Conservation (phyloP, 2,888 invertebrate species). For the Periphyllus acericola region DNA sequence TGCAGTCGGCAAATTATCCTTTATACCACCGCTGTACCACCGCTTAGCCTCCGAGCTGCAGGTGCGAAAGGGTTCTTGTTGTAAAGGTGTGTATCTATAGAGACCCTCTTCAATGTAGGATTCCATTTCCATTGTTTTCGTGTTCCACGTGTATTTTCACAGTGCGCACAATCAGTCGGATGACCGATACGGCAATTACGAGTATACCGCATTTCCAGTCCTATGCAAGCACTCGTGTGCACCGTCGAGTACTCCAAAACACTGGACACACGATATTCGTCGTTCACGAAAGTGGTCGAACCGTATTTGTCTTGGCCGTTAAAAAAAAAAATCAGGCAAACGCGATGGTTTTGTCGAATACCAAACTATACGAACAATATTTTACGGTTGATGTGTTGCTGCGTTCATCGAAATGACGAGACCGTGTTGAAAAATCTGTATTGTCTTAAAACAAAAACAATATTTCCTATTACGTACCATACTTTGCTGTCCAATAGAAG, state of each 20-base stretch:
- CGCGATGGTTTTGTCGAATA: background rate
- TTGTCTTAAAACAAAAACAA: too few species aligned
- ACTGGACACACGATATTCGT: background rate
- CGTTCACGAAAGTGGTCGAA: background rate
- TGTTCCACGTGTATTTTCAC: background rate
- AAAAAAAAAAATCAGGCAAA: background rate
- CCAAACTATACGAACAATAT: too few species aligned
- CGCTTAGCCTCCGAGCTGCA: background rate
- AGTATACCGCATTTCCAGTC: constrained; percentile 12
- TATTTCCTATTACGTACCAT: too few species aligned
- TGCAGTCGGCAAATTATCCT: constrained; percentile 28
- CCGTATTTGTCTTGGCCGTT: background rate
- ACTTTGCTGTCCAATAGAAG: too few species aligned
- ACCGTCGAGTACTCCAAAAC: background rate
- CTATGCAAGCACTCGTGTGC: constrained; percentile 42
- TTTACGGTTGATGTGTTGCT: too few species aligned
- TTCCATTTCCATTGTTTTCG: constrained; percentile 33
- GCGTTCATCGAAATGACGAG: too few species aligned
- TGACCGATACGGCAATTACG: constrained; percentile 54
- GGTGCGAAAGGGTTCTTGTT: constrained; percentile 56
- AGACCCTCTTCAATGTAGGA: constrained; percentile 28
- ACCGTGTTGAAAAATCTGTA: too few species aligned
- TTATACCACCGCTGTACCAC: background rate
- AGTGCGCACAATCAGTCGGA: constrained; percentile 16
- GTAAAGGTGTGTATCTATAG: background rate